Conservation (phyloP, 2,888 invertebrate species). For the Torymus auratus region DNA sequence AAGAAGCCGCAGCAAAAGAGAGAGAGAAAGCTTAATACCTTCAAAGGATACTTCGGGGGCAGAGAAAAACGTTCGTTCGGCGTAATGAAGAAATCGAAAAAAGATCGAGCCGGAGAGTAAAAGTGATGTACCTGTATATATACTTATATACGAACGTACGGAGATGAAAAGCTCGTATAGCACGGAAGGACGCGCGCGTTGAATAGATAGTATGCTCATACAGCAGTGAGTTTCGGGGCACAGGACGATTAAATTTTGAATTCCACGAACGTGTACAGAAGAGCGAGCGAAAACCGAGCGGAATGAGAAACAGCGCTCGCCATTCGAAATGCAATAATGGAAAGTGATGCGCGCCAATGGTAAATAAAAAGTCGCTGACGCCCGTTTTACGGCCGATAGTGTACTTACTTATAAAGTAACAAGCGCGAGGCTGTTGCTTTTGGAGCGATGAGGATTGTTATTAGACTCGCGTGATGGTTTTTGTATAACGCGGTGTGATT, state of each 20-base stretch:
- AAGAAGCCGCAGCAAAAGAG: too few species aligned
- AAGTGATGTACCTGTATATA: too few species aligned
- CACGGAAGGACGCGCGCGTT: background rate
- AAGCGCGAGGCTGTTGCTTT: background rate
- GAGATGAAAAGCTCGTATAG: background rate
- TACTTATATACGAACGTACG: too few species aligned
- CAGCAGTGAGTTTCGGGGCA: background rate
- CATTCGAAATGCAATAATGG: constrained; percentile 8
- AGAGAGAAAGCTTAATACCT: too few species aligned
- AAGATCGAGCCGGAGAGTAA: background rate
- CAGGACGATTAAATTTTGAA: constrained; percentile 21
- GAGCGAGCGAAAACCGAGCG: background rate
- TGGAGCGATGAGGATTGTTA: too few species aligned
- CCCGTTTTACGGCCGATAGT: background rate
- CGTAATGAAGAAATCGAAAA: background rate
- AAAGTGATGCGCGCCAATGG: constrained; percentile 22
- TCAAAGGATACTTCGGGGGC: too few species aligned
- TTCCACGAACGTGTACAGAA: constrained; percentile 5
- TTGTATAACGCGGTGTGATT: too few species aligned
- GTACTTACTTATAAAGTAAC: background rate
- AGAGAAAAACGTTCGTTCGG: too few species aligned
- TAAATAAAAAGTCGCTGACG: background rate
- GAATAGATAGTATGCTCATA: constrained; percentile 8
- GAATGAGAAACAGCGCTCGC: background rate
- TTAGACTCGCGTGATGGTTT: too few species aligned